Base-by-base conservation (phyloP, 2,888 invertebrate genomes). In the Gastrophysa polygoni region DNA sequence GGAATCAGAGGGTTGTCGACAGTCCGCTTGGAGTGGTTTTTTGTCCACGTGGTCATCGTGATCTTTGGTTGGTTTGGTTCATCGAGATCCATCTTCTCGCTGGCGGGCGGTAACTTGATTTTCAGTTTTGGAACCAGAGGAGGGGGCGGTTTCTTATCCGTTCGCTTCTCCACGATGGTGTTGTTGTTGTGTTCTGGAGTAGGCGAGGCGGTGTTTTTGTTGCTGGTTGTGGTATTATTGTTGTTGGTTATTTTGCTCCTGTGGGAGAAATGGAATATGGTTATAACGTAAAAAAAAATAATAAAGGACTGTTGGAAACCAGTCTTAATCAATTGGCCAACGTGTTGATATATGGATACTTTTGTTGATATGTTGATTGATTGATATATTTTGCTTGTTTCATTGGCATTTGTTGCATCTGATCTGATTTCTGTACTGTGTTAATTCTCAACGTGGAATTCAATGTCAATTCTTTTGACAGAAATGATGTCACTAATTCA, bases 1-100 rank as follows among this genome's bases (percentile, higher is more conserved):
- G 82, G 83, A 61, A 83, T 79, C 55, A 82, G 71, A 2, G 82
- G 81, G 69, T 82, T 79, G 68, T 82, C 80, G 50, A 79, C 78
- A 46, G 72, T 67, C 38, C 48, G 56, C 18, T 47, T 46, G 59
- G 49, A 62, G 43, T 66, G 44, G 10, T 43, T 63, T 47, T 68
- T 68, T 43, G 56, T 61, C 17, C 63, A 64, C 46, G 68, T 61
- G 55, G 70, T 66, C 60, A 64, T 63, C 57, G 64, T 67, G 62
- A 46, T 68, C 62, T 48, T 52, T 58, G 59, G 61, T 51, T 60
- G 55, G 29, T 56, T 60, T 1, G 59, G 21, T 10, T 47, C 20
- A 46, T 61, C 57, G 59, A 61, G 14, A 54, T 59, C 67, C 49
- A 69, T 61, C 56, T 65, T 60, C 49, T 68, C 69, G 52, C 62